Percentiles rank a stretch among this genome's conserved stretches.
Evolutionary conservation across 2,888 invertebrate genomes (phyloP).

Genomic region (Papilio elwesi): DNA sequence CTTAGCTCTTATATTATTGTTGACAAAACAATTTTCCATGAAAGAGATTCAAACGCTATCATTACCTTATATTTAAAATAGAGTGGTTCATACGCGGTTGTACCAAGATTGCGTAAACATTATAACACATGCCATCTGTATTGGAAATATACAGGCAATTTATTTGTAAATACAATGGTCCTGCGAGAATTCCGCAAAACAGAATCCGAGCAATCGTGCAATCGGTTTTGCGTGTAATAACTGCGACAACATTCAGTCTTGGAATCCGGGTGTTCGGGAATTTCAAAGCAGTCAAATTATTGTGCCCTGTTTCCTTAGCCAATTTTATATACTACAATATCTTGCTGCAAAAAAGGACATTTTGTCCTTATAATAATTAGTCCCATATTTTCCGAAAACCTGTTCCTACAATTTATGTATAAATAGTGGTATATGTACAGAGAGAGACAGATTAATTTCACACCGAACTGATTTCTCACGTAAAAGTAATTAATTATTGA

Average conservation of each 20-base stretch:
- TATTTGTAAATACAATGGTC: constrained; percentile 34
- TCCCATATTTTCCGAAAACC: background rate
- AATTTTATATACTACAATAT: constrained; percentile 2
- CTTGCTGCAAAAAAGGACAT: background rate
- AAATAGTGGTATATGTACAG: background rate
- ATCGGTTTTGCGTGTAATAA: constrained; percentile 30
- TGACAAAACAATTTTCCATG: no score
- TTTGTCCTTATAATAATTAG: background rate
- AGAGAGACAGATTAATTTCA: constrained; percentile 28
- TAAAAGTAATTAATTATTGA: constrained; percentile 38
- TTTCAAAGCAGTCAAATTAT: constrained; percentile 10
- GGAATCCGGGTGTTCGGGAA: constrained; percentile 13
- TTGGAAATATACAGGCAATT: constrained; percentile 33
- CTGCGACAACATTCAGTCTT: constrained; percentile 13
- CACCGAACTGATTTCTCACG: constrained; percentile 19
- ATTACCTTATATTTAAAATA: background rate
- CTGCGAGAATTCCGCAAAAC: constrained; percentile 27
- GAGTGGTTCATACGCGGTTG: background rate
- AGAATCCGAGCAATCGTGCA: constrained; percentile 29
- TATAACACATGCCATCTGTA: constrained; percentile 14
- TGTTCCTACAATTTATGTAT: background rate
- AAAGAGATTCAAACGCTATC: no score
- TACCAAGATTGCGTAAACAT: background rate
- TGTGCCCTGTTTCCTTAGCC: constrained; percentile 1
- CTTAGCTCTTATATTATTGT: no score